Percentiles rank a stretch among this genome's conserved stretches.
phyloP scores from a whole-genome alignment of 1,140 invertebrate genomes.

The Ceratina australensis region DNA sequence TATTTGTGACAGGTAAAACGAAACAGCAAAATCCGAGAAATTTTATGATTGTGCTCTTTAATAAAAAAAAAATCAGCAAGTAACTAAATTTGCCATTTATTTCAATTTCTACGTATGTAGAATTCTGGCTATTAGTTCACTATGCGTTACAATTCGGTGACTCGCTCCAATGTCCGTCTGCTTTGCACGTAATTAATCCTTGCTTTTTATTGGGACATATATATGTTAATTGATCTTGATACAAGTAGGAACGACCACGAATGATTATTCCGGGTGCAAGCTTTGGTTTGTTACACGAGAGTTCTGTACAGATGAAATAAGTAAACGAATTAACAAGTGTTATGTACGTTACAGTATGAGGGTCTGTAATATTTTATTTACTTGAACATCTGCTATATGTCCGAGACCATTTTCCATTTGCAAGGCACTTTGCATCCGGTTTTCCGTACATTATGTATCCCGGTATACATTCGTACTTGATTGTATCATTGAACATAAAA shows the following conservation, averaged over 20 bases:
- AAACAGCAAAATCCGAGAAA: constrained; percentile 15
- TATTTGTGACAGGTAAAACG: constrained; percentile 13
- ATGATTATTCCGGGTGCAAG: constrained; percentile 70
- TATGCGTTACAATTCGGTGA: constrained; percentile 54
- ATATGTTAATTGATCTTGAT: constrained; percentile 76
- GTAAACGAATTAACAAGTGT: background rate
- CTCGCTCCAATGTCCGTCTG: constrained; percentile 68
- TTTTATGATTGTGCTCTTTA: constrained; percentile 34
- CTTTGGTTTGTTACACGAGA: constrained; percentile 74
- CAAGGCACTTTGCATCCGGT: constrained; percentile 76
- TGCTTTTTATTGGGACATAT: constrained; percentile 74
- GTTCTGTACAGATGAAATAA: constrained; percentile 67
- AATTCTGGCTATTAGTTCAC: background rate
- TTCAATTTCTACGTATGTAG: background rate
- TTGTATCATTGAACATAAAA: constrained; percentile 75
- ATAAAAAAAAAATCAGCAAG: constrained; percentile 31
- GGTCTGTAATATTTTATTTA: constrained; percentile 63
- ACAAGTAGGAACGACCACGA: constrained; percentile 78
- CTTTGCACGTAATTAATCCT: constrained; percentile 65
- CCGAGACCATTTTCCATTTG: constrained; percentile 80
- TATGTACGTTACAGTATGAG: background rate
- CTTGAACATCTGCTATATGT: constrained; percentile 80
- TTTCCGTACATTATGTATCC: constrained; percentile 80
- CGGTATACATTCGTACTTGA: constrained; percentile 77
- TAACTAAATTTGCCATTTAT: constrained; percentile 15